Percentiles rank a stretch among this genome's conserved stretches.
These are phyloP conservation scores for Pollenia griseotomentosa DNA, from an alignment of 2,888 invertebrate genomes.

Conservation along the genomic window DNA sequence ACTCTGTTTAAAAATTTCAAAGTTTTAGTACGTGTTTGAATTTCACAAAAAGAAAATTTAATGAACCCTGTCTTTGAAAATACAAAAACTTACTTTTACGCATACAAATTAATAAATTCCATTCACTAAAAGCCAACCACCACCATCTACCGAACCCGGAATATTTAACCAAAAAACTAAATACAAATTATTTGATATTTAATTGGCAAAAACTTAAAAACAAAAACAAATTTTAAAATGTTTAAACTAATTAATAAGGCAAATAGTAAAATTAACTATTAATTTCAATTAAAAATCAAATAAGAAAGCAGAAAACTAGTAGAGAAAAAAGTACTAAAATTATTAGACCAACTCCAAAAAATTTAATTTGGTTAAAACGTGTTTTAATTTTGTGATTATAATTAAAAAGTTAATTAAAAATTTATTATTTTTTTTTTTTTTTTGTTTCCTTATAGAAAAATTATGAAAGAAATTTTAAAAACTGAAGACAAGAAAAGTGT, in stretches of 20 bases:
- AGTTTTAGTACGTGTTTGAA: constrained; percentile 61
- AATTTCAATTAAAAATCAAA: constrained; percentile 40
- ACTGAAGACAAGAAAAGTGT: constrained; percentile 2
- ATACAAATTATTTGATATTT: constrained; percentile 19
- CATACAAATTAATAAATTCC: constrained; percentile 73
- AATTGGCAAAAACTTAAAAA: constrained; percentile 9
- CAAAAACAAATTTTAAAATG: background rate
- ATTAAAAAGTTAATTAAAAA: constrained; percentile 8
- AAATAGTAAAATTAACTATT: constrained; percentile 47
- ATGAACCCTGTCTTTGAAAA: constrained; percentile 17
- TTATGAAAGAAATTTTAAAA: constrained; percentile 26
- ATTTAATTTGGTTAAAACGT: constrained; percentile 17
- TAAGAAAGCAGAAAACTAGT: constrained; percentile 6
- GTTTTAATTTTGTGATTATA: constrained; percentile 18
- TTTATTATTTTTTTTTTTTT: background rate
- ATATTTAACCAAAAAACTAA: constrained; percentile 33
- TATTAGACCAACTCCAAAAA: constrained; percentile 20
- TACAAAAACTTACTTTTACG: constrained; percentile 75
- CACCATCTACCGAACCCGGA: constrained; percentile 16
- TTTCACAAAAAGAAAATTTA: constrained; percentile 61
- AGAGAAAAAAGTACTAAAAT: background rate
- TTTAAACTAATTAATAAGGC: constrained; percentile 47
- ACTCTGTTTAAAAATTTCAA: constrained; percentile 38
- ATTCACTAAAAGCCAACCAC: constrained; percentile 22
- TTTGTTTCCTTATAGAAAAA: background rate